Base-by-base conservation (phyloP, 1,140 invertebrate genomes). In the Melitaea cinxia region DNA sequence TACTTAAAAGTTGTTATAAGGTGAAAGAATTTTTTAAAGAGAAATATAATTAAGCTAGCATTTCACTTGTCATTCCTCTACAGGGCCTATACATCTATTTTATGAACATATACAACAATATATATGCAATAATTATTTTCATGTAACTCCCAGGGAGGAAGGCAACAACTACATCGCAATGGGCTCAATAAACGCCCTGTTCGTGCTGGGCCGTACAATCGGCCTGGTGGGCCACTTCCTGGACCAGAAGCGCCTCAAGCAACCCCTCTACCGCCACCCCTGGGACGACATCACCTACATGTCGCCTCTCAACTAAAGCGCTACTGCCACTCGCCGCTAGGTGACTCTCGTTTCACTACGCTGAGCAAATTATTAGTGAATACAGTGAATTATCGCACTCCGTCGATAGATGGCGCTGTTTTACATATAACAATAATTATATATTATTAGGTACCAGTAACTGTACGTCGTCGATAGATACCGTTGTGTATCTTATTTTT, bases 251-350 rank as follows among this genome's bases (percentile, higher is more conserved):
- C 93, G 99, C 70, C 93, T 99, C 89, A 99, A 99, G 86, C 99
- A 99, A 93, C 99, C 98, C 10, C 93, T 99, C 5, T 99, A 99
- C 91, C 95, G 99, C 74, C 99, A 99, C 92, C 99, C 99, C 12
- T 99, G 99, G 99, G 99, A 99, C 88, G 99, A 99, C 87, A 99
- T 99, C 91, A 98, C 97, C 4, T 99, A 99, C 87, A 97, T 99
- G 78, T 93, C 99, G 77, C 88, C 88, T 0, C 55, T 84, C 23
- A 81, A 88, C 75, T 90, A 78, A 50, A 39, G 23, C 21, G 35
- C 28, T 30, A 17, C 6, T n/a, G n/a, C 45, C 39, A 28, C n/a
- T 28, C 21, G 26, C 12, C 35, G 28, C 30, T 49, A 57, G 57
- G 56, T 65, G 62, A 62, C 68, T 33, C 30, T 33, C 30, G 30